Base-by-base conservation (phyloP, 1,140 invertebrate species). In the Scaptomyza hsui region DNA sequence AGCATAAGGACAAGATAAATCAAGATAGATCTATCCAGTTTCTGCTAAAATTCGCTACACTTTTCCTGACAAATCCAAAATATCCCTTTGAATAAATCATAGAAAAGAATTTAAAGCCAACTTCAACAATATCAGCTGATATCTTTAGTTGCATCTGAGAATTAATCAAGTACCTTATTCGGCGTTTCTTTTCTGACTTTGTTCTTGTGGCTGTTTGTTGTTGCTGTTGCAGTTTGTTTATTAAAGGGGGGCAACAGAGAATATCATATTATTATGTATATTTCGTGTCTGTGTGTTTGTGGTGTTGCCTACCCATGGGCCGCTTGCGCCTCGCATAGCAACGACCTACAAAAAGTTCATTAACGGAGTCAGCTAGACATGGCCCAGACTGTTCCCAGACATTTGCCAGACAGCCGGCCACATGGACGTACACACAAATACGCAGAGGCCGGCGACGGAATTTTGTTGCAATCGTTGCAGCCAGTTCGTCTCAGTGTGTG, bases 301-400 rank as follows among this genome's bases (percentile, higher is more conserved):
- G 32, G 51, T 37, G 60, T 47, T 63, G 60, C 41, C 67, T 70
- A 62, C 13, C 35, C 61, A 56, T 53, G 60, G 52, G 52, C 39
- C 42, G 29, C 35, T 47, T 65, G 55, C 61, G 64, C 64, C 64
- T 74, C 68, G 78, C 86, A 89, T 89, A 89, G 77, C 89, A 90
- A 90, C 89, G 89, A 91, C 89, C 89, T 91, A 91, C 89, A 91
- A 91, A 91, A 91, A 91, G 89, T 91, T 91, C 89, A 91, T 91
- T 91, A 91, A 77, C 79, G 80, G 89, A 78, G 77, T 52, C 81
- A 72, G 75, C 86, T 85, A 90, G 89, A 90, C 86, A 86, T 89
- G 89, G 82, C 89, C 89, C 89, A 91, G 89, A 91, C 89, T 91
- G 78, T 72, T 77, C 57, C 75, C 78, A 82, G 78, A 82, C 78